Evolutionary conservation across 1,140 invertebrate genomes (phyloP).

Genomic region (Camponotus floridanus): DNA sequence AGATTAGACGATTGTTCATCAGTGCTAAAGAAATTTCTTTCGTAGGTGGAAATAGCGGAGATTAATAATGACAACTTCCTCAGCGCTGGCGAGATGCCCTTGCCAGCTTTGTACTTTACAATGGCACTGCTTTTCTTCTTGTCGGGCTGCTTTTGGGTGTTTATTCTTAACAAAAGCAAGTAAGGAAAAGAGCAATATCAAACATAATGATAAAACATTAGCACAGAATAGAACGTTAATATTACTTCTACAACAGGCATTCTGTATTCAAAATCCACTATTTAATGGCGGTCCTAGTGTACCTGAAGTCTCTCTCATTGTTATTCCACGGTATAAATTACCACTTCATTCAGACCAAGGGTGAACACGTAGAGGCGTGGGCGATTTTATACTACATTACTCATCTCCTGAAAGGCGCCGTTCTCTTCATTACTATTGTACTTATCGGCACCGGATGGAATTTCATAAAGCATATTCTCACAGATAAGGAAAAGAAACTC

Average conservation of each 20-base stretch:
- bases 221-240: neutral
- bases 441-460: conserved; percentile 99
- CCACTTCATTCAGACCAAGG: conserved; percentile 97
- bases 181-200: conserved; percentile 81
- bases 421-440: conserved; percentile 98
- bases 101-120: conserved; percentile 96
- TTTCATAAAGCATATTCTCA: conserved; percentile 99
- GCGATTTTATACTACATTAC: conserved; percentile 98
- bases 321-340: conserved; percentile 99
- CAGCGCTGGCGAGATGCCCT: conserved; percentile 98
- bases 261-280: conserved; percentile 98
- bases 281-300: conserved; percentile 97
- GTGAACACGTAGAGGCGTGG: conserved; percentile 98
- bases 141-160: conserved; percentile 96
- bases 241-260: conserved; percentile 85
- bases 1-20: neutral
- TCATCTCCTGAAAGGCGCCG: conserved; percentile 97
- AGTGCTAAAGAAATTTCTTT: conserved; percentile 3
- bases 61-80: conserved; percentile 95
- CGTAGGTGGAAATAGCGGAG: conserved; percentile 93
- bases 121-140: conserved; percentile 96
- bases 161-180: conserved; percentile 94
- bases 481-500: conserved; percentile 98
- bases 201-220: neutral
- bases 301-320: conserved; percentile 96